Percentiles rank a stretch among this genome's conserved stretches.
These are phyloP conservation scores for Chloroceryle amazona DNA, from an alignment of 2,797 vertebrate genomes.

Conservation along the genomic window DNA sequence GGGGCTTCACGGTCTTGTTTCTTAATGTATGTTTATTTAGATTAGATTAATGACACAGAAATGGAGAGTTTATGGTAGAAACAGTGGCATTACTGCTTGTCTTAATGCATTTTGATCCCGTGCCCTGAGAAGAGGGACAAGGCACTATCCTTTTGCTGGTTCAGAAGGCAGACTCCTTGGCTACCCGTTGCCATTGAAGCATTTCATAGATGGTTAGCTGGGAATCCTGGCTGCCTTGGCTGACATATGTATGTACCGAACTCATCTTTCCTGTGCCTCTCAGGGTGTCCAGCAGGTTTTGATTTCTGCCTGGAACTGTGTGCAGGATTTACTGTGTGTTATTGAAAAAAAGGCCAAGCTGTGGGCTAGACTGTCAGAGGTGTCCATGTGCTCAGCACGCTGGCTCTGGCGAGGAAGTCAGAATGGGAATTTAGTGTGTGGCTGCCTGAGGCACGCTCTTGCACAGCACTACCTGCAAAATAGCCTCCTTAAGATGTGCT, in stretches of 20 bases:
- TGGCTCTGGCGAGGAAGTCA: not conserved
- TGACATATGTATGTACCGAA: not conserved
- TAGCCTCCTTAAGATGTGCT: not conserved
- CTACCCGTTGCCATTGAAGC: not conserved
- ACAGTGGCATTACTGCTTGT: not conserved
- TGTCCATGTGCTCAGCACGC: not conserved
- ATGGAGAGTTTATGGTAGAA: not conserved
- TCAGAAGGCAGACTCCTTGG: rapidly evolving
- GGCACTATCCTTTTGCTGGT: not conserved
- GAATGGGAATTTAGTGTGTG: not conserved
- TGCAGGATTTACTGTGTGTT: not conserved
- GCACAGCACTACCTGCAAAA: conserved; percentile 13
- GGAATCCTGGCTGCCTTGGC: not conserved
- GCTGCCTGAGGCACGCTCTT: not conserved
- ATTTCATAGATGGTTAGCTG: not conserved
- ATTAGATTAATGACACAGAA: not conserved
- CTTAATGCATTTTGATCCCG: not conserved
- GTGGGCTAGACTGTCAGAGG: not conserved
- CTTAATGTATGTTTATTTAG: not conserved
- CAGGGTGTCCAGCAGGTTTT: not conserved
- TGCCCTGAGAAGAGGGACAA: not conserved
- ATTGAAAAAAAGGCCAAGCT: not conserved
- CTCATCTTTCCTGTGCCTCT: not conserved
- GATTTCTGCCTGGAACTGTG: not conserved
- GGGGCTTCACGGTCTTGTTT: not conserved